These are phyloP conservation scores for Gorilla gorilla DNA, from an alignment of 2,113 vertebrate species.

Conservation along the genomic window DNA sequence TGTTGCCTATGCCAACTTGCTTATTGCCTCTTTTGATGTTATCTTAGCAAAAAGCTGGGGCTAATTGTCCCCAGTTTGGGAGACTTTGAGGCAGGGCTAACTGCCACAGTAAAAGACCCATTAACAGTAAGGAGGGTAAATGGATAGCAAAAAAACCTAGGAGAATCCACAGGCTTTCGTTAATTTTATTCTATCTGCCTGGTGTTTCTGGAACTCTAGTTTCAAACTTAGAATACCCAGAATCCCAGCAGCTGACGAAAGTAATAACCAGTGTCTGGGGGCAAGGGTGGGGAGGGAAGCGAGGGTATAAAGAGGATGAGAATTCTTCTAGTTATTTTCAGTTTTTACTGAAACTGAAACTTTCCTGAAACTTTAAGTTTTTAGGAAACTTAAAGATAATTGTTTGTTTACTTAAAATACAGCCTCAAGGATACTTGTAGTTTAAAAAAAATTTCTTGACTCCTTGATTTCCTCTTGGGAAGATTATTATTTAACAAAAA, in stretches of 20 bases:
- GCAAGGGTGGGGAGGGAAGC: not conserved
- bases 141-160: not conserved
- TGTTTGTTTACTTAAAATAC: conserved; percentile 8
- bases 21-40: not conserved
- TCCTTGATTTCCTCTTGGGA: conserved; percentile 35
- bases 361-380: too few species aligned
- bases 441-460: not conserved
- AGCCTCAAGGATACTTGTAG: not conserved
- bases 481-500: conserved; percentile 44
- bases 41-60: not conserved
- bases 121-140: not conserved
- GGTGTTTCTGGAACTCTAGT: rapidly evolving
- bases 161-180: not conserved
- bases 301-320: not conserved
- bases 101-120: too few species aligned
- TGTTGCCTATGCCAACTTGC: not conserved
- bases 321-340: conserved; percentile 31
- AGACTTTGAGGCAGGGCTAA: not conserved
- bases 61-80: not conserved
- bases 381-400: conserved; percentile 48
- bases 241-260: not conserved
- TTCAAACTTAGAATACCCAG: not conserved
- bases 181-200: not conserved
- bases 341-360: not conserved
- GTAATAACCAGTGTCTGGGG: not conserved